A percentile compares a stretch with the other conserved stretches of the same genome.
Evolutionary conservation across 1,140 invertebrate species (phyloP).

Genomic region (Sogatella furcifera): DNA sequence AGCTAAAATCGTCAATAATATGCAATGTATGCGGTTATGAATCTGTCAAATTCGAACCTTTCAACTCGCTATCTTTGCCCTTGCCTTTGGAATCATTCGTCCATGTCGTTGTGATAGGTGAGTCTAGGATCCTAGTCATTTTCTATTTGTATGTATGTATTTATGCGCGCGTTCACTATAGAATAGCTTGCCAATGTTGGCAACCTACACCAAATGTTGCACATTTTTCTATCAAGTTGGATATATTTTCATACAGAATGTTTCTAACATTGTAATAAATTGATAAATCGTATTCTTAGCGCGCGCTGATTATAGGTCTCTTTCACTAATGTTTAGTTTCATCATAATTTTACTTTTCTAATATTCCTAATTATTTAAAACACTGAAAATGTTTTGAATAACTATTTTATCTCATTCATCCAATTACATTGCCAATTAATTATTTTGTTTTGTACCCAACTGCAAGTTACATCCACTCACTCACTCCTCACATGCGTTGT

Average conservation of each 20-base stretch:
- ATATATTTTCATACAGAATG: too few species aligned
- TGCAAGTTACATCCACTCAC: background rate
- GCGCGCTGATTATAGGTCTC: too few species aligned
- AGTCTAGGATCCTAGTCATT: constrained; percentile 19
- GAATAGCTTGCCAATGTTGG: too few species aligned
- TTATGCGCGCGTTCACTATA: too few species aligned
- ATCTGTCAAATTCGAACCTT: constrained; percentile 80
- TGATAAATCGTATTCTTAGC: too few species aligned
- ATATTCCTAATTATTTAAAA: background rate
- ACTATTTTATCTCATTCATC: background rate
- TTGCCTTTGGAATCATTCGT: constrained; percentile 67
- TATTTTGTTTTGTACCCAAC: background rate
- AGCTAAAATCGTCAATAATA: constrained; percentile 72
- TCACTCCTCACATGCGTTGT: too few species aligned
- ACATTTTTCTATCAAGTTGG: too few species aligned
- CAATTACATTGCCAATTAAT: too few species aligned
- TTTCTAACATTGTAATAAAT: too few species aligned
- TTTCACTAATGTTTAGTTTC: too few species aligned
- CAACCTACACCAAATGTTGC: too few species aligned
- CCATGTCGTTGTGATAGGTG: constrained; percentile 61
- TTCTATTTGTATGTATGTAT: too few species aligned
- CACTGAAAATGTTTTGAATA: background rate
- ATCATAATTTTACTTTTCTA: constrained; percentile 10
- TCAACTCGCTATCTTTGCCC: constrained; percentile 76
- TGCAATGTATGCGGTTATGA: constrained; percentile 68